Conservation (phyloP, 2,113 vertebrate genomes). For the Cettia cetti region DNA sequence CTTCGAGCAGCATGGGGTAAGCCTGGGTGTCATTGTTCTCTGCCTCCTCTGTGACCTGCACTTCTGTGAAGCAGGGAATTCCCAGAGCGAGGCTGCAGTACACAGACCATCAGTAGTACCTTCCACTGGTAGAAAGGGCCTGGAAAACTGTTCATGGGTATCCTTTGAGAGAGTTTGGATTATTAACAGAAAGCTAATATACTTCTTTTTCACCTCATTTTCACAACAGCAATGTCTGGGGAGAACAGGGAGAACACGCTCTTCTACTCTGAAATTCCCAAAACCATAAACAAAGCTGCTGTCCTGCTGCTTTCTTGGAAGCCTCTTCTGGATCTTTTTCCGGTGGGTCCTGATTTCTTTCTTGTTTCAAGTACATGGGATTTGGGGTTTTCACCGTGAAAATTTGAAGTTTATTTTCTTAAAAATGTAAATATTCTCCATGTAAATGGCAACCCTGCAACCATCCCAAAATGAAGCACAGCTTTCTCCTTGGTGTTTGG, state of each 20-base stretch:
- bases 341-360: slow-evolving; percentile 62
- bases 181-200: background rate
- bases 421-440: background rate
- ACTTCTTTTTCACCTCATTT: background rate
- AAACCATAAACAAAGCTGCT: slow-evolving; percentile 77
- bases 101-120: background rate
- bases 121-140: background rate
- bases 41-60: background rate
- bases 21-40: background rate
- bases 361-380: background rate
- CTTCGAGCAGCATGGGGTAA: background rate
- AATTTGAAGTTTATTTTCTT: background rate
- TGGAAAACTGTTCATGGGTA: background rate
- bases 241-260: slow-evolving; percentile 84
- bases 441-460: background rate
- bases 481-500: background rate
- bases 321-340: slow-evolving; percentile 82
- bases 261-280: slow-evolving; percentile 84
- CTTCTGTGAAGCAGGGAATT: background rate
- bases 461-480: background rate
- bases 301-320: slow-evolving; percentile 81
- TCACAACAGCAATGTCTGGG: slow-evolving; percentile 77
- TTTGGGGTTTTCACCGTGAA: background rate
- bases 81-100: background rate
- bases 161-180: background rate